phyloP scores from a whole-genome alignment of 2,888 invertebrate species.

The Scaptomyza parva region DNA sequence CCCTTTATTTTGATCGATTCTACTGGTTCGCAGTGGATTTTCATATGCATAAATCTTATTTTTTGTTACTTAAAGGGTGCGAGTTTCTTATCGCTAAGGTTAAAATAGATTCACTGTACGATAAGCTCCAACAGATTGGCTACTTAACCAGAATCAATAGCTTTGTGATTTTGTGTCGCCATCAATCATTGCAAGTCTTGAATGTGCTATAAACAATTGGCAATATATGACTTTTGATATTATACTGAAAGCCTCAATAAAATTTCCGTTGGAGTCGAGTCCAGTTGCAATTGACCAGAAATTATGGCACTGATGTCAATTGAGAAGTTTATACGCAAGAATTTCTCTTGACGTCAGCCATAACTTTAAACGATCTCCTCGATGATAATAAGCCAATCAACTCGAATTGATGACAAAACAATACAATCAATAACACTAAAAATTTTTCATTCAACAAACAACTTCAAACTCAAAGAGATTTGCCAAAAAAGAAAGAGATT shows the following conservation, averaged over 20 bases:
- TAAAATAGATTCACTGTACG: constrained; percentile 28
- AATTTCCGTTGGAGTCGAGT: constrained; percentile 1
- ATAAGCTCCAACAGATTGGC: constrained; percentile 44
- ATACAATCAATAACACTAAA: constrained; percentile 21
- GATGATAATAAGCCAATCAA: constrained; percentile 38
- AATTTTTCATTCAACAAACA: background rate
- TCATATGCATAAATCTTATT: constrained; percentile 28
- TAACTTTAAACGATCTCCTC: constrained; percentile 3
- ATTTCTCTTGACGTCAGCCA: constrained; percentile 48
- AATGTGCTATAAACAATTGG: constrained; percentile 66
- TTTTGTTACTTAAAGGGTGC: constrained; percentile 7
- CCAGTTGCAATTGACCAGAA: constrained; percentile 30
- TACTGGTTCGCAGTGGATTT: background rate
- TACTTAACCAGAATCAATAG: constrained; percentile 35
- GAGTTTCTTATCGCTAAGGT: constrained; percentile 28
- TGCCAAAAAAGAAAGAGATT: background rate
- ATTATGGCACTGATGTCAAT: constrained; percentile 33
- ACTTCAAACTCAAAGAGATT: background rate
- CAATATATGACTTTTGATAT: constrained; percentile 68
- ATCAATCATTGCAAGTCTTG: constrained; percentile 67
- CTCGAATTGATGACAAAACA: constrained; percentile 30
- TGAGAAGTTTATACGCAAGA: constrained; percentile 18
- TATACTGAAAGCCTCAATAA: constrained; percentile 49
- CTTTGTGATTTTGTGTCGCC: constrained; percentile 32
- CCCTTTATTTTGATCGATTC: background rate